Base-by-base conservation (phyloP, 2,888 invertebrate species). In the Erebia ligea region DNA sequence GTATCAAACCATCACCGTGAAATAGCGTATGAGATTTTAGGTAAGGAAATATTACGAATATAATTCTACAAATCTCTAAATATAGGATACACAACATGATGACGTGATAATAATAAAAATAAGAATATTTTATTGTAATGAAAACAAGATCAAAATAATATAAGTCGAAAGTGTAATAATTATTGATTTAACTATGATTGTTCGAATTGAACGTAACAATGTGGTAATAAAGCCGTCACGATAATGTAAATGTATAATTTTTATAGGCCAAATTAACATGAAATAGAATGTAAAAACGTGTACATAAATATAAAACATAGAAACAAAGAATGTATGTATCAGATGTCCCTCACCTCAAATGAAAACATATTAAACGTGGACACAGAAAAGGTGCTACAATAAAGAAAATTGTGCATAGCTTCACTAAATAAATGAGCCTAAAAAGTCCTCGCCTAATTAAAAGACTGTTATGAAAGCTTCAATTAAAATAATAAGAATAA, bases 1-100 rank as follows among this genome's bases (percentile, higher is more conserved):
- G 90, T 91, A 92, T 92, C 92, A 92, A 92, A 92, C 92, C 92
- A 89, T 89, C 92, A 93, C 92, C 92, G 85, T 89, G 88, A 89
- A 48, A 83, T 85, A 86, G 86, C 84, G 77, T 73, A 64, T 68
- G 68, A 71, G 19, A 62, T 21, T 45, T 59, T 11, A 59, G 17
- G 67, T 42, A 45, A 25, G 13, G 45, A 67, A 15, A 48, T 50
- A 48, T 50, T 25, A 57, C 6, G 34, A 34, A 34, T 56, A 11
- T 64, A 34, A 50, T 50, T 50, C 4, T 25, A 21, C 19, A 10
- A 15, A 19, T 25, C n/a, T 5, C n/a, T 52, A 63, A 63, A 50
- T 63, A 25, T 64, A 34, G 0, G n/a, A 10, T 17, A 59, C 8
- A 40, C n/a, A 25, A 9, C 40, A 42, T 34, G 6, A 34, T 34